These are phyloP conservation scores for Sebastes variabilis DNA, from an alignment of 2,797 vertebrate species.

Conservation along the genomic window DNA sequence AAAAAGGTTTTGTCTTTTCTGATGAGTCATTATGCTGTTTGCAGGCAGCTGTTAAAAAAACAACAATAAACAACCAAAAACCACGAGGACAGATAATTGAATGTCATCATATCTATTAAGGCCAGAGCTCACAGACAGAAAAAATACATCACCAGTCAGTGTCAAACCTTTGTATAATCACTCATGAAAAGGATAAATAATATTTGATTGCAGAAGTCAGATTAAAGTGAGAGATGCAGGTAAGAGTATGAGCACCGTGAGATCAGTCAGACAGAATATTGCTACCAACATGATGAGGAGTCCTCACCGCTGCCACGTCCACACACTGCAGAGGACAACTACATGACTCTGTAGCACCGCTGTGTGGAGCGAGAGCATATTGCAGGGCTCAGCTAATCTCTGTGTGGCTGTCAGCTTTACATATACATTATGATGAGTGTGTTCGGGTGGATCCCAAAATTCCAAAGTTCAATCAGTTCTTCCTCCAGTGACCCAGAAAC, in stretches of 20 bases:
- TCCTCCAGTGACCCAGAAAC: neutral
- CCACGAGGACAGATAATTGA: too few species aligned
- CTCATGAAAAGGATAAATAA: constrained; percentile 2
- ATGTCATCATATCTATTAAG: constrained; percentile 35
- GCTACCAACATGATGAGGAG: neutral
- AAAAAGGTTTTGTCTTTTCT: too few species aligned
- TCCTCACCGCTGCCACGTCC: neutral
- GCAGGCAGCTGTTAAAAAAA: too few species aligned
- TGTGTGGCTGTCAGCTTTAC: neutral
- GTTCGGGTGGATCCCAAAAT: constrained; percentile 11
- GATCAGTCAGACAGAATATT: neutral
- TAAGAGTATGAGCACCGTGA: neutral
- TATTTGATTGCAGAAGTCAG: neutral
- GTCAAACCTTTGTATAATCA: neutral
- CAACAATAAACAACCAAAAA: too few species aligned
- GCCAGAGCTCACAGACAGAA: constrained; percentile 29
- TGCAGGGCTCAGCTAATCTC: constrained; percentile 23
- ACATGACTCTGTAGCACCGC: neutral
- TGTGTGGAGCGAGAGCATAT: neutral
- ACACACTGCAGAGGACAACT: neutral
- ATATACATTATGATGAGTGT: neutral
- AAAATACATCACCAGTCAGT: neutral
- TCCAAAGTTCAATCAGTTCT: neutral
- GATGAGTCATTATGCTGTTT: too few species aligned
- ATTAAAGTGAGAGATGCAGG: neutral